These are phyloP conservation scores for Calyptommatus sinebrachiatus DNA, from an alignment of 2,113 vertebrate species.

Conservation along the genomic window DNA sequence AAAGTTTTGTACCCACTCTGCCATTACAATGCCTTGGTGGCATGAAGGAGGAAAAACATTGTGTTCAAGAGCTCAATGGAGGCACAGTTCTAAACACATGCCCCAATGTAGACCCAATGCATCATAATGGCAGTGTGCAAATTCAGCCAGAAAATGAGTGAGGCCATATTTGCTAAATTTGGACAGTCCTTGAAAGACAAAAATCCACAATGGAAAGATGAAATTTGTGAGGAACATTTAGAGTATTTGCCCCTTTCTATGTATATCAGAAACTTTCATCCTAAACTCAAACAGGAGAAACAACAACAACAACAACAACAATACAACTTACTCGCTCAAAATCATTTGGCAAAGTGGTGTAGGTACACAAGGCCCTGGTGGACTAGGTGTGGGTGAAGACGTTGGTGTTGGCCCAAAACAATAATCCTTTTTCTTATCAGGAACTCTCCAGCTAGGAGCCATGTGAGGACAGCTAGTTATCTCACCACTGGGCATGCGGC, in stretches of 20 bases:
- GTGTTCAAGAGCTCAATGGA: too few relatives aligned
- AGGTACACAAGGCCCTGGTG: fast-evolving
- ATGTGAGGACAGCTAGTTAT: constrained; percentile 73
- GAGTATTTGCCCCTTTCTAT: too few relatives aligned
- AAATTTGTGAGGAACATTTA: too few relatives aligned
- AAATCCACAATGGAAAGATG: too few relatives aligned
- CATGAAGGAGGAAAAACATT: too few relatives aligned
- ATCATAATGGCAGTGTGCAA: too few relatives aligned
- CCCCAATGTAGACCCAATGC: too few relatives aligned
- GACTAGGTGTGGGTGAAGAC: not conserved
- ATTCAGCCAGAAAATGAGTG: too few relatives aligned
- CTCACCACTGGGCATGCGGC: constrained; percentile 72
- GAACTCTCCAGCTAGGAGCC: constrained; percentile 75
- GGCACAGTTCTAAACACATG: too few relatives aligned
- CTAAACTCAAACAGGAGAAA: constrained; percentile 5
- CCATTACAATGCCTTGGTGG: too few relatives aligned
- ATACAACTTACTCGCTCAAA: constrained; percentile 74
- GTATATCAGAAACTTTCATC: not conserved
- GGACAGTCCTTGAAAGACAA: too few relatives aligned
- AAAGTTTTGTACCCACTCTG: too few relatives aligned
- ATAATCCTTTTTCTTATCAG: constrained; percentile 17
- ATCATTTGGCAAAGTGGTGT: constrained; percentile 75
- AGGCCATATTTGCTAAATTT: not conserved
- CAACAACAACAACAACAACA: not conserved
- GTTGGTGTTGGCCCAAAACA: constrained; percentile 49